Base-by-base conservation (phyloP, 1,140 invertebrate genomes). In the Ganaspis sp. region DNA sequence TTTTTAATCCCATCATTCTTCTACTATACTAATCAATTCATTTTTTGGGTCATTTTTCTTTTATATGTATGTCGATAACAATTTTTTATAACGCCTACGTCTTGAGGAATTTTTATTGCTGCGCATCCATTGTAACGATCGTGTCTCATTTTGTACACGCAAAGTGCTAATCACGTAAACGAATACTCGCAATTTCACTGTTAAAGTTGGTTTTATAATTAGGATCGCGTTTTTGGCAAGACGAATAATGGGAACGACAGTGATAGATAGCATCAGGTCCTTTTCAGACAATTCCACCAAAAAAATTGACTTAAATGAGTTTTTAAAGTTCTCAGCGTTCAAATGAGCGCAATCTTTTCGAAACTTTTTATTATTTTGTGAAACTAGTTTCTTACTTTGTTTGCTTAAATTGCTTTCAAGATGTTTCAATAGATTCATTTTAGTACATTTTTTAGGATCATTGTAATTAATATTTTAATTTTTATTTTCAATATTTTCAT, bases 71-170 rank as follows among this genome's bases (percentile, higher is more conserved):
- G 45, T 49, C 15, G n/a, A 49, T 49, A n/a, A 49, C n/a, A 49
- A 49, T 17, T 17, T 49, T 49, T 8, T 2, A 17, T 17, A 5
- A n/a, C 45, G 42, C 49, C 49, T 23, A 58, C 21, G 53, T 21
- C 53, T 58, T 58, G 53, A 23, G 21, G 21, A 58, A 21, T 58
- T 58, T 58, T 58, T 54, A 19, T 23, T 54, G 17, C 49, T 21
- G 49, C 49, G 49, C 49, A 54, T 54, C 21, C 49, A 54, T 54
- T 21, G 49, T 54, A 53, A 53, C 17, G 49, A 53, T 53, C 49
- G 49, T 54, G 17, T 54, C 49, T 54, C 21, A n/a, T 54, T 21
- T 54, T 54, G 49, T 54, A 54, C 49, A 54, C 49, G 49, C 49
- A 54, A 54, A 54, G 49, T 54, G 17, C 49, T 21, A 21, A 54